Percentiles rank a stretch among this genome's conserved stretches.
phyloP scores from a whole-genome alignment of 2,797 vertebrate species.

The Pitangus sulphuratus region DNA sequence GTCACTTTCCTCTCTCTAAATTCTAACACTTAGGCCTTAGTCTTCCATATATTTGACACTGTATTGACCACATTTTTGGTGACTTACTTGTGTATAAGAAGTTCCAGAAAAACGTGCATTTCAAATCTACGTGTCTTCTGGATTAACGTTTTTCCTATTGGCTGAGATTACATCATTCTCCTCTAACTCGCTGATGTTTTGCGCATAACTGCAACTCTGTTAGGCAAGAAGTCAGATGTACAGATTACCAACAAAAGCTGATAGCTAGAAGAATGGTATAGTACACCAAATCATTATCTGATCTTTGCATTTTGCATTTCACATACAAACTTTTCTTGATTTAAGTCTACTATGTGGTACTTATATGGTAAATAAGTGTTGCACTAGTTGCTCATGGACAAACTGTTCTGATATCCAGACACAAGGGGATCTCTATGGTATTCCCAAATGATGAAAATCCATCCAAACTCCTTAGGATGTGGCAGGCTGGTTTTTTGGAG shows the following conservation, averaged over 20 bases:
- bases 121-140: not conserved
- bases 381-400: not conserved
- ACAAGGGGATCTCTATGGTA: not conserved
- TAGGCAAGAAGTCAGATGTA: not conserved
- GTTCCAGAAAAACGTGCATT: not conserved
- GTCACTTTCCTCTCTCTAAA: not conserved
- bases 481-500: not conserved
- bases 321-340: not conserved
- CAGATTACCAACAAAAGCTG: not conserved
- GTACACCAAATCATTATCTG: not conserved
- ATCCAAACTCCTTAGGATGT: not conserved
- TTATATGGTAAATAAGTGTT: not conserved
- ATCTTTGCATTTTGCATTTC: not conserved
- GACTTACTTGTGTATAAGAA: not conserved
- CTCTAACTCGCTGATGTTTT: not conserved
- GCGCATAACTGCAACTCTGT: not conserved
- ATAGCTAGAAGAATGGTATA: not conserved
- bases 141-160: not conserved
- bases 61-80: not conserved
- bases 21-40: not conserved
- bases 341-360: not conserved
- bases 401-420: not conserved
- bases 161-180: not conserved
- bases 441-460: not conserved
- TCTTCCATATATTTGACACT: not conserved